These are phyloP conservation scores for Scaptomyza caliginosa DNA, from an alignment of 2,888 invertebrate species.

Conservation along the genomic window DNA sequence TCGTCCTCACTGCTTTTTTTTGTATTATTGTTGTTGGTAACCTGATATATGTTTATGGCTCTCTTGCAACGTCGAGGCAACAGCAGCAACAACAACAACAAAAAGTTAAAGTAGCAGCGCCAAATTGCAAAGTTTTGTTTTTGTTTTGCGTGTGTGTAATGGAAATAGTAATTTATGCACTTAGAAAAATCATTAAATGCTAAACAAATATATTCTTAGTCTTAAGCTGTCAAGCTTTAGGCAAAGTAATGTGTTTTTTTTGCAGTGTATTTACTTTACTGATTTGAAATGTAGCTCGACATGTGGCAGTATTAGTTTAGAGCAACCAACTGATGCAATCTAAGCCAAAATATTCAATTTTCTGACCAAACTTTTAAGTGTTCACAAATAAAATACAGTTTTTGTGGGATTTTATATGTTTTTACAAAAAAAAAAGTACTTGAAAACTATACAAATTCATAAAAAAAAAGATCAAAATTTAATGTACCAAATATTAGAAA, in stretches of 20 bases:
- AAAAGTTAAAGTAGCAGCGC: too few relatives aligned
- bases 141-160: too few relatives aligned
- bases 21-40: conserved; percentile 62
- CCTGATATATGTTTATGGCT: conserved; percentile 77
- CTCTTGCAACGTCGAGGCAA: conserved; percentile 68
- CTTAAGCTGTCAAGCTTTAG: too few relatives aligned
- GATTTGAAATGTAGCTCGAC: too few relatives aligned
- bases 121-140: too few relatives aligned
- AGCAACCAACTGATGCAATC: conserved; percentile 3
- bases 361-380: neutral
- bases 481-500: neutral
- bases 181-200: neutral
- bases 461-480: conserved; percentile 1
- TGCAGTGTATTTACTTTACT: too few relatives aligned
- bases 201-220: too few relatives aligned
- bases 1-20: conserved; percentile 46
- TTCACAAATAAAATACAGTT: neutral
- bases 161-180: neutral
- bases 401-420: too few relatives aligned
- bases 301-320: too few relatives aligned
- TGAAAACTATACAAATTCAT: neutral
- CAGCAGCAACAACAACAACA: conserved; percentile 17
- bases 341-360: conserved; percentile 2
- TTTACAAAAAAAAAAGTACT: neutral
- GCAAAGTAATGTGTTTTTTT: too few relatives aligned